These are phyloP conservation scores for Odontocerum albicorne DNA, from an alignment of 2,888 invertebrate genomes.

Conservation along the genomic window DNA sequence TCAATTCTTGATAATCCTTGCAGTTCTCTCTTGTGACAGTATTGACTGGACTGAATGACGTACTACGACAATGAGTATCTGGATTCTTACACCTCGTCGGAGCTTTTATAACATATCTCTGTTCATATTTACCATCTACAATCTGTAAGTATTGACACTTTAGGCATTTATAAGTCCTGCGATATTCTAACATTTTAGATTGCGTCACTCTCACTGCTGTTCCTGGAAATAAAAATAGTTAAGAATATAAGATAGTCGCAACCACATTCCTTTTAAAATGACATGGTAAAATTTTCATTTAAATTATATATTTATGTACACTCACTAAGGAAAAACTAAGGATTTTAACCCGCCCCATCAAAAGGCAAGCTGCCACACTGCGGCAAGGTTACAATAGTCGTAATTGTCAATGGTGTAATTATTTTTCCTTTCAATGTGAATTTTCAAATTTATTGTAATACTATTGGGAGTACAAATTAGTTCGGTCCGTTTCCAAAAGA, in stretches of 20 bases:
- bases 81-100: slow-evolving; percentile 60
- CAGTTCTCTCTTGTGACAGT: slow-evolving; percentile 64
- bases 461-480: no score
- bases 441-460: no score
- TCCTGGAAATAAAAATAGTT: slow-evolving; percentile 54
- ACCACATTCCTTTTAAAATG: neutral
- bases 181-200: slow-evolving; percentile 74
- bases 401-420: no score
- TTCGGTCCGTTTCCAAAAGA: no score
- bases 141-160: slow-evolving; percentile 73
- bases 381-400: no score
- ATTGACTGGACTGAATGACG: slow-evolving; percentile 57
- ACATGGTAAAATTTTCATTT: no score
- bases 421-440: no score
- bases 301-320: no score
- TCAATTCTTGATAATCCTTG: slow-evolving; percentile 84
- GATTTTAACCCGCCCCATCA: no score
- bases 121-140: slow-evolving; percentile 70
- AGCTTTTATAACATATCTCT: slow-evolving; percentile 60
- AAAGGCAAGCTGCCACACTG: no score
- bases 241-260: no score
- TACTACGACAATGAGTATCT: slow-evolving; percentile 56
- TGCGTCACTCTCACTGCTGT: slow-evolving; percentile 77
- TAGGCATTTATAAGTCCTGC: slow-evolving; percentile 71
- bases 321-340: no score